Conservation (phyloP, 2,888 invertebrate genomes). For the Sesamia inferens region DNA sequence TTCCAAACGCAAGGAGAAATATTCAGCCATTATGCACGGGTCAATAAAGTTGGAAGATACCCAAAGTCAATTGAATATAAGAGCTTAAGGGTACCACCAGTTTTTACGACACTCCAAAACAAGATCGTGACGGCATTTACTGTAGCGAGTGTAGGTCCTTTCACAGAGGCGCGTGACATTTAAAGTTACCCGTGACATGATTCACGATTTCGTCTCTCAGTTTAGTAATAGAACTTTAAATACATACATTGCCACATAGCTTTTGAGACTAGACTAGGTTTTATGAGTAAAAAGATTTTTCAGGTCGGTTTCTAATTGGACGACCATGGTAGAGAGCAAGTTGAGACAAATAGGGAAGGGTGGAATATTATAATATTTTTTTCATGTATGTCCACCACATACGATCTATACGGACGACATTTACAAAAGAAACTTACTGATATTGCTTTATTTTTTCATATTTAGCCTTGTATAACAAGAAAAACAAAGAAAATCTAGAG, state of each 20-base stretch:
- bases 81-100: conserved; percentile 53
- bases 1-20: conserved; percentile 58
- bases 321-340: neutral
- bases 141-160: conserved; percentile 77
- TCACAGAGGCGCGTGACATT: conserved; percentile 82
- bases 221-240: conserved; percentile 44
- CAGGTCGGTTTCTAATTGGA: conserved; percentile 9
- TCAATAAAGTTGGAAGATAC: conserved; percentile 31
- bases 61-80: conserved; percentile 45
- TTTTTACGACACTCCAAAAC: conserved; percentile 77
- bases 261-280: conserved; percentile 6
- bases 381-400: neutral
- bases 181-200: conserved; percentile 74
- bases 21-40: conserved; percentile 32
- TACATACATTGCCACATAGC: conserved; percentile 22
- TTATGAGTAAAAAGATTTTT: conserved; percentile 10
- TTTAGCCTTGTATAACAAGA: conserved; percentile 63
- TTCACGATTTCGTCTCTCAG: conserved; percentile 65
- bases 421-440: conserved; percentile 5
- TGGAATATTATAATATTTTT: conserved; percentile 5
- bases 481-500: conserved; percentile 71
- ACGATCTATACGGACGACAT: neutral
- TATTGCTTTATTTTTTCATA: conserved; percentile 28
- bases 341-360: neutral
- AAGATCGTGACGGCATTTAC: conserved; percentile 84